Percentiles rank a stretch among this genome's conserved stretches.
These are phyloP conservation scores for Drosophila nr. perissopoda DNA, from an alignment of 2,888 invertebrate genomes.

Conservation along the genomic window DNA sequence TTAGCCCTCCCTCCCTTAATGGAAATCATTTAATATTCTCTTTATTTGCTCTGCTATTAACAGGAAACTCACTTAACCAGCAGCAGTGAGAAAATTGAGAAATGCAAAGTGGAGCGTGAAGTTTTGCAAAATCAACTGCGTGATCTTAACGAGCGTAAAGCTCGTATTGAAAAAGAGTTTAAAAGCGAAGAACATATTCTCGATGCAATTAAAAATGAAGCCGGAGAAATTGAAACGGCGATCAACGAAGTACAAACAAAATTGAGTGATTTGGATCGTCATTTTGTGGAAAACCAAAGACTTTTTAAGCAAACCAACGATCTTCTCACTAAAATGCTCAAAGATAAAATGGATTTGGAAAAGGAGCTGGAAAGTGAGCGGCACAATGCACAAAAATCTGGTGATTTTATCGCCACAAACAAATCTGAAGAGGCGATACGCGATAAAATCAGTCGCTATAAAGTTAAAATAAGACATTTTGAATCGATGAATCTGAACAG, in stretches of 20 bases:
- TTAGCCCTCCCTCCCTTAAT: neutral
- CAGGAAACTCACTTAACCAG: slow-evolving; percentile 56
- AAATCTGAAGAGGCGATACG: slow-evolving; percentile 84
- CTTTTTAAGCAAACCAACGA: slow-evolving; percentile 45
- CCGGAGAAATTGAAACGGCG: slow-evolving; percentile 70
- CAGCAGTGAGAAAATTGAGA: slow-evolving; percentile 54
- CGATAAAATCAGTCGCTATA: slow-evolving; percentile 78
- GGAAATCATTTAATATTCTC: neutral
- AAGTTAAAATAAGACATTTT: slow-evolving; percentile 78
- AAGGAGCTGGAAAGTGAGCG: slow-evolving; percentile 42
- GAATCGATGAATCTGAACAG: slow-evolving; percentile 72
- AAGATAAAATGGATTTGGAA: slow-evolving; percentile 28
- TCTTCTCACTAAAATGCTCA: slow-evolving; percentile 33
- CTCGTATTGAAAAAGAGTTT: slow-evolving; percentile 41
- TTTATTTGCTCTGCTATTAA: neutral
- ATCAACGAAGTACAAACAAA: slow-evolving; percentile 58
- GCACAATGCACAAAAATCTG: slow-evolving; percentile 69
- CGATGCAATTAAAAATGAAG: slow-evolving; percentile 84
- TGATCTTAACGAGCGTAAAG: slow-evolving; percentile 70
- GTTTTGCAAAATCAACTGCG: slow-evolving; percentile 79
- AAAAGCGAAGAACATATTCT: slow-evolving; percentile 63
- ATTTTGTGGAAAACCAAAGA: slow-evolving; percentile 50
- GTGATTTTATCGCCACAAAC: slow-evolving; percentile 82
- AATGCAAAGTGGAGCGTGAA: slow-evolving; percentile 82
- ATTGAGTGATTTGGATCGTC: slow-evolving; percentile 57